Evolutionary conservation across 2,888 invertebrate species (phyloP).

Genomic region (Lapara coniferarum): DNA sequence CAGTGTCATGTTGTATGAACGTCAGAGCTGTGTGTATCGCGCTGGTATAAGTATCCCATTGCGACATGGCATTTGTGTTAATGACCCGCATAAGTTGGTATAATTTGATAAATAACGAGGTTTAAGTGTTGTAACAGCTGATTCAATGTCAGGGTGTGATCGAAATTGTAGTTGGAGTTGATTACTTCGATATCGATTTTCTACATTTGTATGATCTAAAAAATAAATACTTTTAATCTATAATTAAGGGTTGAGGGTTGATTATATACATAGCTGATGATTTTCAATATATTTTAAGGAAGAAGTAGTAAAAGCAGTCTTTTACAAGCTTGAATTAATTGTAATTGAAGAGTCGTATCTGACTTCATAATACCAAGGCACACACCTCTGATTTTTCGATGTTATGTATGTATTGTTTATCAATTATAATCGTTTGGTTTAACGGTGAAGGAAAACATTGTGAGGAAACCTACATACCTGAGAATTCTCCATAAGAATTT

Average conservation of each 20-base stretch:
- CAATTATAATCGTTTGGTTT: too few species aligned
- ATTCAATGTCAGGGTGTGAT: conserved; percentile 26
- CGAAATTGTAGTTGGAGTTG: conserved; percentile 3
- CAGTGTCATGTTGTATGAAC: conserved; percentile 13
- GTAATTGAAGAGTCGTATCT: too few species aligned
- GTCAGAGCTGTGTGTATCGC: conserved; percentile 31
- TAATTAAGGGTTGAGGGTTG: background rate
- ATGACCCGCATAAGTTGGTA: conserved; percentile 43
- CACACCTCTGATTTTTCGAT: too few species aligned
- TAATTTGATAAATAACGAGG: conserved; percentile 43
- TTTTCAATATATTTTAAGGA: background rate
- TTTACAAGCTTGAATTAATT: too few species aligned
- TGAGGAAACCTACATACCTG: too few species aligned
- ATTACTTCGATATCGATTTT: background rate
- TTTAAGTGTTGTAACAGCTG: conserved; percentile 37
- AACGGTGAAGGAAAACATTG: too few species aligned
- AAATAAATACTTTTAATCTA: background rate
- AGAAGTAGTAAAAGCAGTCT: too few species aligned
- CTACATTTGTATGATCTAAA: background rate
- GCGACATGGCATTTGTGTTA: conserved; percentile 41
- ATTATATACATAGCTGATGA: background rate
- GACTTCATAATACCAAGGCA: too few species aligned
- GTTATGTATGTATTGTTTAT: too few species aligned
- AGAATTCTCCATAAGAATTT: too few species aligned
- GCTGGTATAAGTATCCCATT: conserved; percentile 33